These are phyloP conservation scores for Phortica magna DNA, from an alignment of 2,888 invertebrate genomes.

Conservation along the genomic window DNA sequence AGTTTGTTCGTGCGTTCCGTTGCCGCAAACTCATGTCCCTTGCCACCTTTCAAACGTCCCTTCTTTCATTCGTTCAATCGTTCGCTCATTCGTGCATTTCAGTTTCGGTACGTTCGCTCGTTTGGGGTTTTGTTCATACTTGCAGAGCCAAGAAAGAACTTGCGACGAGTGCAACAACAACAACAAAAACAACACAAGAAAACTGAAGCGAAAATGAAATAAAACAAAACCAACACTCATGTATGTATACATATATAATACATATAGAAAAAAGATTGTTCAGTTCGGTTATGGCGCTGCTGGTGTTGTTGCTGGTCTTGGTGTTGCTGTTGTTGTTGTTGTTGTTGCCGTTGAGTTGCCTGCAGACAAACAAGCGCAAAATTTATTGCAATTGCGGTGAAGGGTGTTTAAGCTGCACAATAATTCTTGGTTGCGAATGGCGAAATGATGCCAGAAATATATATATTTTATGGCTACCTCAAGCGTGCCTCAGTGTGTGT, in stretches of 20 bases:
- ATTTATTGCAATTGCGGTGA: conserved; percentile 38
- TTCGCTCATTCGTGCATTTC: background rate
- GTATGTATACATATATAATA: background rate
- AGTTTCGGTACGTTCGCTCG: background rate
- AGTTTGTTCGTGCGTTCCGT: conserved; percentile 4
- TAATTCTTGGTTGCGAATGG: conserved; percentile 36
- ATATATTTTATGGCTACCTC: conserved; percentile 17
- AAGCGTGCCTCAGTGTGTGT: background rate
- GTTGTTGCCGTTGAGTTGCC: conserved; percentile 14
- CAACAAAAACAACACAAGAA: too few species aligned
- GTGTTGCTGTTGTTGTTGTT: background rate
- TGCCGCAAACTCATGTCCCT: background rate
- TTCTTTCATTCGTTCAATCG: background rate
- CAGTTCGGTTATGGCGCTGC: background rate
- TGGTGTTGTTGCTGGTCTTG: background rate
- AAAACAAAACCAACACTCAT: background rate
- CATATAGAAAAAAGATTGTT: background rate
- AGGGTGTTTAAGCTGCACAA: conserved; percentile 37
- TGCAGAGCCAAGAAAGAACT: background rate
- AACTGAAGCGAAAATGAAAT: conserved; percentile 2
- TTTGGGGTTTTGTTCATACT: background rate
- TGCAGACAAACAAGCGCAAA: conserved; percentile 38
- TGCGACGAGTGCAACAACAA: background rate
- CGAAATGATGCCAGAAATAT: conserved; percentile 32
- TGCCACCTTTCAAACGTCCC: background rate